A percentile compares a stretch with the other conserved stretches of the same genome.
phyloP scores from a whole-genome alignment of 2,888 invertebrate species.

The Drosophila greeni region DNA sequence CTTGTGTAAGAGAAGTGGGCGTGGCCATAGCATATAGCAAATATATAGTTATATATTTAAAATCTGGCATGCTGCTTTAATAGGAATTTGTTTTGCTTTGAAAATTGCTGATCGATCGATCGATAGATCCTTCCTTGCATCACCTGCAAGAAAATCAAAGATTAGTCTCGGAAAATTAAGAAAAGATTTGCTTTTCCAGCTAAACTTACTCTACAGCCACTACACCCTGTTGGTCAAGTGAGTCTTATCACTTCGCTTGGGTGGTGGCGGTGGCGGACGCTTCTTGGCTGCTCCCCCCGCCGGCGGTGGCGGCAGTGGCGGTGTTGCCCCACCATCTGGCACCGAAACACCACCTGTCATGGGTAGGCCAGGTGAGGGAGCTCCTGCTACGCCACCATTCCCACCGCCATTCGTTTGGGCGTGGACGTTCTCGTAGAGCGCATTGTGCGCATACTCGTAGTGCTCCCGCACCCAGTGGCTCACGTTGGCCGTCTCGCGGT shows the following conservation, averaged over 20 bases:
- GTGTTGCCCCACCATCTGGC: conserved; percentile 8
- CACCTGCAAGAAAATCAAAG: not conserved
- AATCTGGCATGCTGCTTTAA: conserved; percentile 39
- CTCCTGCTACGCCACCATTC: conserved; percentile 18
- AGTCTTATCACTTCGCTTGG: conserved; percentile 92
- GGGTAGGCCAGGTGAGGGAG: not conserved
- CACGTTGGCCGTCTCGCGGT: conserved; percentile 84
- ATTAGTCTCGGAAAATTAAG: not conserved
- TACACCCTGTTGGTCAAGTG: conserved; percentile 82
- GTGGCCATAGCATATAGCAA: conserved; percentile 36
- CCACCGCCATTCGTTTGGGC: conserved; percentile 43
- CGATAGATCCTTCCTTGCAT: not conserved
- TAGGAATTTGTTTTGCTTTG: conserved; percentile 57
- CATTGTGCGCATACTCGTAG: conserved; percentile 80
- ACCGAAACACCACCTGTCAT: not conserved
- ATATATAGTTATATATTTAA: conserved; percentile 18
- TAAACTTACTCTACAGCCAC: conserved; percentile 63
- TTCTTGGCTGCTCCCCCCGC: conserved; percentile 80
- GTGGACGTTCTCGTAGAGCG: conserved; percentile 87
- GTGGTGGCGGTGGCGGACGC: conserved; percentile 93
- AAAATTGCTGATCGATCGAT: not conserved
- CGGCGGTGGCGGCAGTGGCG: conserved; percentile 50
- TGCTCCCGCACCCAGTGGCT: conserved; percentile 95
- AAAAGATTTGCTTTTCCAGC: too few relatives aligned
- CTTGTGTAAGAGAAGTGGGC: conserved; percentile 64